Percentiles rank a stretch among this genome's conserved stretches.
These are phyloP conservation scores for Drosophila sucinea DNA, from an alignment of 1,140 invertebrate species.

Conservation along the genomic window DNA sequence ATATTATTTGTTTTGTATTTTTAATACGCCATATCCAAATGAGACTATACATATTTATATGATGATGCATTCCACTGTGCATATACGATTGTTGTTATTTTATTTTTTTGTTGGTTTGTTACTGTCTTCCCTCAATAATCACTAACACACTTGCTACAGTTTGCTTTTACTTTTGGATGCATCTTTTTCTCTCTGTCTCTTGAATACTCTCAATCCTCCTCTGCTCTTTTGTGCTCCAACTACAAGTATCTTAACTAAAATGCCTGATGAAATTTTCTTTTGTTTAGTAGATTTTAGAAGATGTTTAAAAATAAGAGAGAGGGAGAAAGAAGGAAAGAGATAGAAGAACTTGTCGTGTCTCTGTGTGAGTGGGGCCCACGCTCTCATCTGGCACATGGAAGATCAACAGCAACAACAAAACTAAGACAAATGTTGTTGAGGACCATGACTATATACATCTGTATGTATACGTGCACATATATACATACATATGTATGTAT, in stretches of 20 bases:
- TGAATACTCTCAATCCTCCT: slow-evolving; percentile 1
- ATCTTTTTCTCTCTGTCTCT: neutral
- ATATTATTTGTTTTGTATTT: no score
- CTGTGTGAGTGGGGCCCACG: slow-evolving; percentile 32
- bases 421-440: slow-evolving; percentile 28
- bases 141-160: slow-evolving; percentile 5
- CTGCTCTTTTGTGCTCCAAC: slow-evolving; percentile 22
- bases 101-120: neutral
- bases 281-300: slow-evolving; percentile 33
- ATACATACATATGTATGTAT: neutral
- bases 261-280: slow-evolving; percentile 36
- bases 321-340: neutral
- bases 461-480: neutral
- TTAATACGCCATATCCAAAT: no score
- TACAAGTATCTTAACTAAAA: neutral
- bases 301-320: neutral
- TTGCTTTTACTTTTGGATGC: slow-evolving; percentile 13
- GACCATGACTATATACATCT: slow-evolving; percentile 31
- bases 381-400: slow-evolving; percentile 45
- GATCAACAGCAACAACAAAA: slow-evolving; percentile 46
- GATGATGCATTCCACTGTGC: slow-evolving; percentile 1
- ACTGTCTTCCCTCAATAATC: slow-evolving; percentile 9
- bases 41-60: neutral
- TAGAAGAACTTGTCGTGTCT: slow-evolving; percentile 1
- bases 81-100: neutral